Conservation (phyloP, 2,113 vertebrate genomes). For the Cavia porcellus region DNA sequence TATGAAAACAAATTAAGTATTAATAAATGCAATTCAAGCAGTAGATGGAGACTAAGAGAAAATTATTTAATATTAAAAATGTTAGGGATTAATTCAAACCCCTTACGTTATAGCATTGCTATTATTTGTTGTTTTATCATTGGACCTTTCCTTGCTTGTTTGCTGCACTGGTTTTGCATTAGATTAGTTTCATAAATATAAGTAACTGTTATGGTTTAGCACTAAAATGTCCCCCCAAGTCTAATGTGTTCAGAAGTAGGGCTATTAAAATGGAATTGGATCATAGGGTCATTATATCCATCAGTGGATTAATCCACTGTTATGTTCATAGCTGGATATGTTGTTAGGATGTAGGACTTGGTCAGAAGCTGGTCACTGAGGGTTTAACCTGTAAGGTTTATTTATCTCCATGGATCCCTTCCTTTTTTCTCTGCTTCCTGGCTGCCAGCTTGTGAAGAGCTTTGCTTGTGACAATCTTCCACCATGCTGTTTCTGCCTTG, state of each 20-base stretch:
- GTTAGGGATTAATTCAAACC: neutral
- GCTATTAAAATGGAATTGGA: neutral
- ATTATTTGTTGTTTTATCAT: constrained; percentile 32
- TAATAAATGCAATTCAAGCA: constrained; percentile 58
- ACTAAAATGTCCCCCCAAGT: neutral
- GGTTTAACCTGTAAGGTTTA: neutral
- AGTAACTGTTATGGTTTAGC: neutral
- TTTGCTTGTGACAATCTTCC: neutral
- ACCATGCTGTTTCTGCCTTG: neutral
- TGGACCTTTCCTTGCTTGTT: neutral
- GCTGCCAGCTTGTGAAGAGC: neutral
- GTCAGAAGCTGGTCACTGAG: neutral
- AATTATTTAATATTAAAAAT: constrained; percentile 10
- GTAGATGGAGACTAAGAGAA: neutral
- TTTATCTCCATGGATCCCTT: neutral
- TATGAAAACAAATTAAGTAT: constrained; percentile 59
- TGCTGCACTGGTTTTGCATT: neutral
- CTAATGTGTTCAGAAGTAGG: neutral
- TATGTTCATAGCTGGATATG: neutral
- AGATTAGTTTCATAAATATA: neutral
- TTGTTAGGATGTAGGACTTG: neutral
- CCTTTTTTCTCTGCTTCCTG: neutral
- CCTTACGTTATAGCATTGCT: neutral
- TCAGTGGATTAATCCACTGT: neutral
- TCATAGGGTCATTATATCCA: neutral